Percentiles rank a stretch among this genome's conserved stretches.
Conservation (phyloP, 2,797 vertebrate genomes). For the Typhlichthys eigenmanni region DNA sequence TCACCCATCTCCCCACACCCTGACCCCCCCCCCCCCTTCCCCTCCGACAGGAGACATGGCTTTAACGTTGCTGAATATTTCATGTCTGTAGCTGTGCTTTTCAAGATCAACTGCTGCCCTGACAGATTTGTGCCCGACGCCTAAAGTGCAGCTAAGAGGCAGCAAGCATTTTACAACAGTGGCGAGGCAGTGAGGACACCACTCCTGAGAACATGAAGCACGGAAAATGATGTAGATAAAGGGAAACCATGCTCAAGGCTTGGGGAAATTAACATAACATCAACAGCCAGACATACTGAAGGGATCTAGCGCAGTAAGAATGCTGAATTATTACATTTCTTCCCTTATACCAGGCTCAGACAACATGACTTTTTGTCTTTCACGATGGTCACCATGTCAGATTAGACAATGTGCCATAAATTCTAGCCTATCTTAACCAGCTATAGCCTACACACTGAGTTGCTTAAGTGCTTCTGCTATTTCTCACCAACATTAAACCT, state of each 20-base stretch:
- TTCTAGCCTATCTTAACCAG: too few relatives aligned
- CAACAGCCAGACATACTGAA: too few relatives aligned
- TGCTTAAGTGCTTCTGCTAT: too few relatives aligned
- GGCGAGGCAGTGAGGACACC: slow-evolving; percentile 14
- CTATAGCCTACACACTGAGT: too few relatives aligned
- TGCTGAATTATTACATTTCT: too few relatives aligned
- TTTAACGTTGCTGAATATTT: slow-evolving; percentile 34
- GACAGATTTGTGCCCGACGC: slow-evolving; percentile 4
- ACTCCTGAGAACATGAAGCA: background rate
- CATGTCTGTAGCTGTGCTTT: slow-evolving; percentile 17
- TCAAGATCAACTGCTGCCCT: slow-evolving; percentile 17
- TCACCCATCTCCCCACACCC: background rate
- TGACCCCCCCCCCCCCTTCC: background rate
- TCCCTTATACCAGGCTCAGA: too few relatives aligned
- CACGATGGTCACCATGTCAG: too few relatives aligned
- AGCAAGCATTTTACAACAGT: slow-evolving; percentile 25
- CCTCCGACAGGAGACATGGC: background rate
- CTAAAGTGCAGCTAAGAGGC: slow-evolving; percentile 7
- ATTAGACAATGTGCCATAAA: too few relatives aligned
- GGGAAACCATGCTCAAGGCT: slow-evolving; percentile 15
- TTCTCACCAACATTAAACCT: too few relatives aligned
- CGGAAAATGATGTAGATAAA: slow-evolving; percentile 16
- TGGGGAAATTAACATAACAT: background rate
- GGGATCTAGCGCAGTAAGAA: too few relatives aligned
- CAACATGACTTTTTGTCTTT: too few relatives aligned